Base-by-base conservation (phyloP, 2,888 invertebrate genomes). In the Drosophila meridionalis region DNA sequence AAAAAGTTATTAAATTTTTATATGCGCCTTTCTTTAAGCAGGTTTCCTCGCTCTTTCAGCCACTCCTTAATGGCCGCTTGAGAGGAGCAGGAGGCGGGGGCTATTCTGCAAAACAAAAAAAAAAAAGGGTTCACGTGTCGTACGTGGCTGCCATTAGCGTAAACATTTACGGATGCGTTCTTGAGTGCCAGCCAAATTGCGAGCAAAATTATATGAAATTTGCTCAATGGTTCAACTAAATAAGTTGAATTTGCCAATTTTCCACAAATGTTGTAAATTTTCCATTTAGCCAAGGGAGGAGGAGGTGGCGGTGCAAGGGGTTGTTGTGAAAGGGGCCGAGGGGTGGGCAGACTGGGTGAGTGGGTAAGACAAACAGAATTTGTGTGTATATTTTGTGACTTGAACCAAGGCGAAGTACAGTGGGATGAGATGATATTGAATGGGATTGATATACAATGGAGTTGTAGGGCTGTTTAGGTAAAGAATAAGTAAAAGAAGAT, bases 1-100 rank as follows among this genome's bases (percentile, higher is more conserved):
- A 74, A 69, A 75, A 82, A 82, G 68, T 89, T 86, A 87, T 89
- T 86, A 89, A 73, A 87, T 76, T 87, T 86, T 84, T 73, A 80
- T 76, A 78, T 73, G 73, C 73, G 60, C 69, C 75, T 76, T 69
- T 69, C 70, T 69, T 70, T 71, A 38, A 61, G 34, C 71, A 68
- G 60, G 52, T 43, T 65, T n/a, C 50, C 50, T 64, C 56, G 12
- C 2, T 42, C 4, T n/a, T 45, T 42, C 53, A 65, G 72, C 72
- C 66, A 69, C 77, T 76, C 63, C 80, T 73, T 80, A 73, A 80
- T 80, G 55, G 47, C 57, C n/a, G 50, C 5, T 63, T 64, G 53
- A n/a, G 30, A 38, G 57, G 7, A 2, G 48, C 11, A 30, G 12
- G 8, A 4, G 2, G 26, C 11, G 3, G 12, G 20, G 20, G 20